phyloP scores from a whole-genome alignment of 2,888 invertebrate species.

The Abscondita cerata region DNA sequence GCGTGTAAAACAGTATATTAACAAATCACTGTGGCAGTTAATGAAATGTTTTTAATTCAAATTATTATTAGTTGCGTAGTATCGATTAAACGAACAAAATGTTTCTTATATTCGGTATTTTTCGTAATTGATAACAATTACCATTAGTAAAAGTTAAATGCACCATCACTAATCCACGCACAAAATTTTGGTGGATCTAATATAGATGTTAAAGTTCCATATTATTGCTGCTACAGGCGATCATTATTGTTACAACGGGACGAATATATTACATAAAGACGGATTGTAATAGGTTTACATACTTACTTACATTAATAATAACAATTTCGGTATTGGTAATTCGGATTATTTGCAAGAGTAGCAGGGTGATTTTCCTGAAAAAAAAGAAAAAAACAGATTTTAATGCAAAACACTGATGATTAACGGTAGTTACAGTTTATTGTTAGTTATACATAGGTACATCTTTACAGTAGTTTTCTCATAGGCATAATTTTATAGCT shows the following conservation, averaged over 20 bases:
- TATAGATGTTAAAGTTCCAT: conserved; percentile 1
- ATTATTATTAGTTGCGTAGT: too few species aligned
- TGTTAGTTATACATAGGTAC: neutral
- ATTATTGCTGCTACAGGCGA: conserved; percentile 14
- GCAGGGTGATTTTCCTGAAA: conserved; percentile 11
- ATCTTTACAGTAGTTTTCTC: neutral
- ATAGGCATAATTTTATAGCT: conserved; percentile 1
- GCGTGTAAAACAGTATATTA: too few species aligned
- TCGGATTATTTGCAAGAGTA: conserved; percentile 2
- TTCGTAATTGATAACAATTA: conserved; percentile 1
- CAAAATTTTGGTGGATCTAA: neutral
- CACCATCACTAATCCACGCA: conserved; percentile 5
- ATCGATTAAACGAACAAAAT: neutral
- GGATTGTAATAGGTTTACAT: conserved; percentile 23
- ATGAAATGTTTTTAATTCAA: too few species aligned
- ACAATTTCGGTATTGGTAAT: conserved; percentile 6
- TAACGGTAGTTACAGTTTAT: neutral
- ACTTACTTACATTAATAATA: conserved; percentile 15
- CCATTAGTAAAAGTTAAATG: conserved; percentile 8
- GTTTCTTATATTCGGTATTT: neutral
- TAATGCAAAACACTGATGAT: neutral
- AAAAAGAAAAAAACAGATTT: neutral
- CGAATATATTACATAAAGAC: conserved; percentile 31
- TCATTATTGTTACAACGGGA: conserved; percentile 29
- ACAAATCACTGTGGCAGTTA: too few species aligned